Percentiles rank a stretch among this genome's conserved stretches.
Evolutionary conservation across 2,113 vertebrate species (phyloP).

Genomic region (Megaceryle maxima): DNA sequence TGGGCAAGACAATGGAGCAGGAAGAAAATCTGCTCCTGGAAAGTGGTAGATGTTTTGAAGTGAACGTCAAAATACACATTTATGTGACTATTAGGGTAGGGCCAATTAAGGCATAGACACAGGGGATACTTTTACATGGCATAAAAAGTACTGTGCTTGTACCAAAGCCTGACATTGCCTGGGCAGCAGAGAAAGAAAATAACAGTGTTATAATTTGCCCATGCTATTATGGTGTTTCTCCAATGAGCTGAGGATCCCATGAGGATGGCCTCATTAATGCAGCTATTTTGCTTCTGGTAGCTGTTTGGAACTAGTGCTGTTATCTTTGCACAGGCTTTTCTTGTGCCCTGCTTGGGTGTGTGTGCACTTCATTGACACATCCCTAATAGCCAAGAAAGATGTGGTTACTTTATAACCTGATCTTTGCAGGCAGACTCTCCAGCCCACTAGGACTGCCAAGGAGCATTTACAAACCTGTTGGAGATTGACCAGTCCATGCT

Average conservation of each 20-base stretch:
- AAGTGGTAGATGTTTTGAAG: neutral
- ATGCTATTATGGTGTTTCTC: neutral
- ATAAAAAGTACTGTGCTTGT: neutral
- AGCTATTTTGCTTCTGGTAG: neutral
- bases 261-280: neutral
- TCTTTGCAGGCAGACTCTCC: neutral
- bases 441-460: neutral
- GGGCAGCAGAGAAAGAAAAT: neutral
- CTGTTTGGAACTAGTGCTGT: neutral
- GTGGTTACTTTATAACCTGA: neutral
- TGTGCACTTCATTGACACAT: fast-evolving
- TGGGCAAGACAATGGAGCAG: neutral
- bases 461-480: neutral
- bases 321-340: neutral
- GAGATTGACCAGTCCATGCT: neutral
- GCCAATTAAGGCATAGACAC: neutral
- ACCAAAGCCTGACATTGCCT: neutral
- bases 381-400: neutral
- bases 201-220: neutral
- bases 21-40: neutral
- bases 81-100: neutral
- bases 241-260: neutral
- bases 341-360: neutral
- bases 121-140: neutral
- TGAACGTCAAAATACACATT: neutral